phyloP scores from a whole-genome alignment of 92 coral and sea anemone species.

The Blastomussa wellsi region DNA sequence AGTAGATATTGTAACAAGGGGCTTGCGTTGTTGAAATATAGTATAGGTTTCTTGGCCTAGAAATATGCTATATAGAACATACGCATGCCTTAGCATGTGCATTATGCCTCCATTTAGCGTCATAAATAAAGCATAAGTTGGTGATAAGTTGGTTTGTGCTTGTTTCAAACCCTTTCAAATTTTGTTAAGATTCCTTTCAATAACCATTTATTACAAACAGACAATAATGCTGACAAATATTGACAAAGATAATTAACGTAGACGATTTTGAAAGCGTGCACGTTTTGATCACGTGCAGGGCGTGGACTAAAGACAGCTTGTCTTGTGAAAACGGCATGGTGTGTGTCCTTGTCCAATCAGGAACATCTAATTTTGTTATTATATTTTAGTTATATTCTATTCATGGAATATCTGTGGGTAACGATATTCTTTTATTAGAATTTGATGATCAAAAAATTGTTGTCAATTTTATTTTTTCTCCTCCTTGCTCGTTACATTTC shows the following conservation, averaged over 20 bases:
- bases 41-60: background rate
- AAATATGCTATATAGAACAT: background rate
- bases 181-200: background rate
- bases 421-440: background rate
- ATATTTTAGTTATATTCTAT: slow-evolving; percentile 2
- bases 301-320: background rate
- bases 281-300: background rate
- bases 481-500: background rate
- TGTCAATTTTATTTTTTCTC: background rate
- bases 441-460: background rate
- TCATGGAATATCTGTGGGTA: background rate
- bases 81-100: background rate
- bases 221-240: background rate
- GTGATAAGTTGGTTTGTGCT: background rate
- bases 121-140: too few relatives aligned
- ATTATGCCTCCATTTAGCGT: background rate
- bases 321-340: background rate
- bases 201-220: background rate
- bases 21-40: background rate
- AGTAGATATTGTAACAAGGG: background rate
- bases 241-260: background rate
- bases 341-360: background rate
- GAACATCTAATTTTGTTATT: background rate
- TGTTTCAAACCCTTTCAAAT: background rate
- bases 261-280: background rate